phyloP scores from a whole-genome alignment of 2,797 vertebrate species.

The Tauraco hartlaubi region DNA sequence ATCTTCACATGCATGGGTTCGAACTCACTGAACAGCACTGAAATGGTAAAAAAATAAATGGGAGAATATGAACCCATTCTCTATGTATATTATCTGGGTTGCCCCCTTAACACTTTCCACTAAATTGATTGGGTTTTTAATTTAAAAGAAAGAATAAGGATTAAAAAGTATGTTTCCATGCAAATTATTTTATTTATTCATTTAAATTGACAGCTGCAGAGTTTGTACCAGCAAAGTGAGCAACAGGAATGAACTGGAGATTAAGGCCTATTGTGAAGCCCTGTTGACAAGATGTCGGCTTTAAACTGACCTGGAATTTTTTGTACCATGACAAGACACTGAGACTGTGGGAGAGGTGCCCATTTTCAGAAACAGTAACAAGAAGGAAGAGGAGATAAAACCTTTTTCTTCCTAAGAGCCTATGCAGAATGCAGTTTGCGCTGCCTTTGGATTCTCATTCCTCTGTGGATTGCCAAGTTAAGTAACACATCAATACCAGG shows the following conservation, averaged over 20 bases:
- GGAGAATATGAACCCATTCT: background rate
- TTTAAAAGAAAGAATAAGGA: background rate
- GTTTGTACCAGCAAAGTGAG: background rate
- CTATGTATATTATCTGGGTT: background rate
- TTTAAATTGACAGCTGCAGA: background rate
- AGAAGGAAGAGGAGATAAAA: background rate
- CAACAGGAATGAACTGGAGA: background rate
- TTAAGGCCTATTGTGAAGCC: background rate
- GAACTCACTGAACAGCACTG: background rate
- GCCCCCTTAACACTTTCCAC: background rate
- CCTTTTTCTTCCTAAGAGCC: background rate
- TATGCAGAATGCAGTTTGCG: conserved; percentile 37
- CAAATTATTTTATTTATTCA: background rate
- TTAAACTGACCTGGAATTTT: background rate
- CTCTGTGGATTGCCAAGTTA: conserved; percentile 72
- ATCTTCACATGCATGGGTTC: background rate
- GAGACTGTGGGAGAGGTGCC: background rate
- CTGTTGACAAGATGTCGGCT: background rate
- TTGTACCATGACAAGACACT: background rate
- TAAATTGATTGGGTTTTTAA: background rate
- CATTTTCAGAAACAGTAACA: background rate
- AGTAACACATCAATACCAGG: conserved; percentile 69
- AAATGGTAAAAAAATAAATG: background rate
- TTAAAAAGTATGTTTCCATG: background rate
- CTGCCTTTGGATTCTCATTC: conserved; percentile 32